Conservation (phyloP, 92 coral and sea anemone genomes). For the Umimayanthus kanabou region DNA sequence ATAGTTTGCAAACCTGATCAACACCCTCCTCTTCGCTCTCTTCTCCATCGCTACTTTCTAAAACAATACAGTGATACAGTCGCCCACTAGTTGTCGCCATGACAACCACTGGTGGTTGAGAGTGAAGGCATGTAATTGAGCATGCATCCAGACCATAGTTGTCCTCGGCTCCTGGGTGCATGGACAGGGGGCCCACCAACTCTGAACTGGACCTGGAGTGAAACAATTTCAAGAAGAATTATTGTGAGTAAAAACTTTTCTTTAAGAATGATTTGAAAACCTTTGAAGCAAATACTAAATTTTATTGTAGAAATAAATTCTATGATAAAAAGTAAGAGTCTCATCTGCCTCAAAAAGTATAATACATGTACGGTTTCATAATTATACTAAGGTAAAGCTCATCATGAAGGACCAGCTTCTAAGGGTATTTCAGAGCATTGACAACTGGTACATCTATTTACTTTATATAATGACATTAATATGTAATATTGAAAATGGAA, state of each 20-base stretch:
- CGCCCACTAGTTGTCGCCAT: slow-evolving; percentile 91
- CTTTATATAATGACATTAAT: too few relatives aligned
- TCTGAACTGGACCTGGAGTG: slow-evolving; percentile 54
- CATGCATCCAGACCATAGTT: slow-evolving; percentile 97
- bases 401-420: too few relatives aligned
- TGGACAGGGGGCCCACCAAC: slow-evolving; percentile 80
- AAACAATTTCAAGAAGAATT: background rate
- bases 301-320: too few relatives aligned
- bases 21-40: slow-evolving; percentile 54
- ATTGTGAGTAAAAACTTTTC: too few relatives aligned
- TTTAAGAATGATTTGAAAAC: too few relatives aligned
- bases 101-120: slow-evolving; percentile 88
- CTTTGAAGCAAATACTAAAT: too few relatives aligned
- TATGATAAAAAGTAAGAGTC: too few relatives aligned
- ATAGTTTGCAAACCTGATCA: slow-evolving; percentile 10
- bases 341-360: too few relatives aligned
- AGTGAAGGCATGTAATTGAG: slow-evolving; percentile 77
- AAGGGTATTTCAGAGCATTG: background rate
- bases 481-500: too few relatives aligned
- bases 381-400: too few relatives aligned
- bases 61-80: slow-evolving; percentile 90
- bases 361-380: too few relatives aligned
- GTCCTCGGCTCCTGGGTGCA: slow-evolving; percentile 95
- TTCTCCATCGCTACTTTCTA: slow-evolving; percentile 69
- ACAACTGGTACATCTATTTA: background rate